A percentile compares a stretch with the other conserved stretches of the same genome.
These are phyloP conservation scores for Stegostoma tigrinum DNA, from an alignment of 2,113 vertebrate genomes.

Conservation along the genomic window DNA sequence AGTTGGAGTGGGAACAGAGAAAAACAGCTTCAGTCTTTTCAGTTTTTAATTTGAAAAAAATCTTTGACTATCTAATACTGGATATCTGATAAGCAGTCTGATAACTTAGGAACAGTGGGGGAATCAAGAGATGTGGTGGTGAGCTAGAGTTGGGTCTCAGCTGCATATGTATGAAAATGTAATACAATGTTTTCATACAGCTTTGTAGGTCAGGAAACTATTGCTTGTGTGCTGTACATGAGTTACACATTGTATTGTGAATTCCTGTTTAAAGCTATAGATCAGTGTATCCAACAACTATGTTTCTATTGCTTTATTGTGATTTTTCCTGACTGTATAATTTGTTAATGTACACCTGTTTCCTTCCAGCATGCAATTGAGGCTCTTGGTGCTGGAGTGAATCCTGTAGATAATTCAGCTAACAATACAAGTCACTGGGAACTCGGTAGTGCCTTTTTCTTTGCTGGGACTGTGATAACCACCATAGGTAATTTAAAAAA, in stretches of 20 bases:
- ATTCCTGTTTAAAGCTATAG: neutral
- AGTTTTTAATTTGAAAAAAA: neutral
- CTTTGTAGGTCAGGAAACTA: neutral
- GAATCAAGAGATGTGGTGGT: neutral
- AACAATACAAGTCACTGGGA: conserved; percentile 92
- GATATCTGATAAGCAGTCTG: neutral
- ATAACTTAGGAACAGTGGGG: neutral
- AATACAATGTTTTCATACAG: neutral
- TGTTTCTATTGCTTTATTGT: neutral
- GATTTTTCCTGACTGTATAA: neutral
- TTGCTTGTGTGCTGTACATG: neutral
- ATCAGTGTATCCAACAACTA: no score
- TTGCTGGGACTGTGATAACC: conserved; percentile 95
- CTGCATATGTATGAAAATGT: neutral
- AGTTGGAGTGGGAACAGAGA: neutral
- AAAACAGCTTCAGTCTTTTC: neutral
- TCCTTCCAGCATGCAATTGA: conserved; percentile 77
- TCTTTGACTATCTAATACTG: neutral
- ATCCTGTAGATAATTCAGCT: conserved; percentile 77
- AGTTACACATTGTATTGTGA: neutral
- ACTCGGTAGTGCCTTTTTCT: conserved; percentile 94
- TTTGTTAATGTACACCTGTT: conserved; percentile 39
- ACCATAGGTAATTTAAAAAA: conserved; percentile 75
- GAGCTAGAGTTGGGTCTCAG: neutral
- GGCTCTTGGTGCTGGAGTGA: conserved; percentile 84